phyloP scores from a whole-genome alignment of 2,797 vertebrate genomes.

The Dryobates pubescens region DNA sequence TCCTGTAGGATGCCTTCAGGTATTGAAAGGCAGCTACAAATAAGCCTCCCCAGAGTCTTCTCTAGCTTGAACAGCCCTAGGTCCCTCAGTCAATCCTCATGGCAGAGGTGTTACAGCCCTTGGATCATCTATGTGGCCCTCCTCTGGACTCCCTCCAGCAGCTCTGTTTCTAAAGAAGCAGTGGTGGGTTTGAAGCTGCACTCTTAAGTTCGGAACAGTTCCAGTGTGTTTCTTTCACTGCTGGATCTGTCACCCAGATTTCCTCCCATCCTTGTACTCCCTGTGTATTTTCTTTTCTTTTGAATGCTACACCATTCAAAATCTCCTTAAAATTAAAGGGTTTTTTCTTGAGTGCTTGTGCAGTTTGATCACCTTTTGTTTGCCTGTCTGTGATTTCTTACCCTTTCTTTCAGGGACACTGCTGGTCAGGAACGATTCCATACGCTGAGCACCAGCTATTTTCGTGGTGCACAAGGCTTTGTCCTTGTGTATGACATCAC shows the following conservation, averaged over 20 bases:
- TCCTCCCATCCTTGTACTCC: background rate
- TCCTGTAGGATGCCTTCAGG: too few species aligned
- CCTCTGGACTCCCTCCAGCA: too few species aligned
- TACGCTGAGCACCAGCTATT: slow-evolving; percentile 78
- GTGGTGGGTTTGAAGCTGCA: background rate
- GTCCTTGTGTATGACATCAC: slow-evolving; percentile 80
- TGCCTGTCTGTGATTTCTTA: background rate
- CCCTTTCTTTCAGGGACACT: slow-evolving; percentile 75
- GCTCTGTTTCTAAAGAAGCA: background rate
- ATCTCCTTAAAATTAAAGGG: background rate
- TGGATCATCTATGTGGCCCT: too few species aligned
- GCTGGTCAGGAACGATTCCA: slow-evolving; percentile 80
- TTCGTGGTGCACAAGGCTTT: slow-evolving; percentile 78
- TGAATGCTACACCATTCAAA: background rate
- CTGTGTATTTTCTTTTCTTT: background rate
- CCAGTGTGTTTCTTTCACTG: background rate
- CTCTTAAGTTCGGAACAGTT: background rate
- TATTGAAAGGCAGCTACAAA: too few species aligned
- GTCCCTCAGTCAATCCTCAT: too few species aligned
- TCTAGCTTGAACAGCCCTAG: too few species aligned
- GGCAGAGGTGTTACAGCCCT: too few species aligned
- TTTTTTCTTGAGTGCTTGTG: background rate
- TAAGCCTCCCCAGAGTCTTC: too few species aligned
- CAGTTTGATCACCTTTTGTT: background rate
- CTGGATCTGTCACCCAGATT: background rate